These are phyloP conservation scores for Sorex fumeus DNA, from an alignment of 2,113 vertebrate species.

Conservation along the genomic window DNA sequence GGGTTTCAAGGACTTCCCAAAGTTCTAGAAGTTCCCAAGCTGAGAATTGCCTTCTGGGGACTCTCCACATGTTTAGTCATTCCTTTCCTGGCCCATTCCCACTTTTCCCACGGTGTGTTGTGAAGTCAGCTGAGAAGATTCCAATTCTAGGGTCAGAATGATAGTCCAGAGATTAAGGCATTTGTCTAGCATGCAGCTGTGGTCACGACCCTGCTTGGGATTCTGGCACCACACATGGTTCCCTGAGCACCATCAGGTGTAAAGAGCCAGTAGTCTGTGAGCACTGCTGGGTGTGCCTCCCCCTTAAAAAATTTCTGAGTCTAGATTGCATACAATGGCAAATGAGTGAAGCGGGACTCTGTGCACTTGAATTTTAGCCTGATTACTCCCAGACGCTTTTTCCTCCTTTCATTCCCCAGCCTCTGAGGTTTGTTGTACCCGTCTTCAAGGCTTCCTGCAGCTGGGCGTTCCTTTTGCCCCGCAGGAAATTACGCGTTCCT, in stretches of 20 bases:
- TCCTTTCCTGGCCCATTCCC: not conserved
- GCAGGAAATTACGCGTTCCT: slow-evolving; percentile 22
- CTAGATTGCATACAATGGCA: not conserved
- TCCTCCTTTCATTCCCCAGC: not conserved
- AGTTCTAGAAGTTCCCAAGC: not conserved
- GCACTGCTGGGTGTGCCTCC: no score
- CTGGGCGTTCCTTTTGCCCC: not conserved
- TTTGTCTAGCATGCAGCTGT: no score
- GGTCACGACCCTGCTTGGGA: no score
- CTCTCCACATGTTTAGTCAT: not conserved
- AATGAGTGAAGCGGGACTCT: not conserved
- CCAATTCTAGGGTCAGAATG: not conserved
- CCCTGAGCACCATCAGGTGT: no score
- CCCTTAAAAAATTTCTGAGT: slow-evolving; percentile 16
- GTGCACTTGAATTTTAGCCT: not conserved
- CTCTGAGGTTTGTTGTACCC: slow-evolving; percentile 17
- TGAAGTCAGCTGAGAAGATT: slow-evolving; percentile 17
- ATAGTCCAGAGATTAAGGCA: not conserved
- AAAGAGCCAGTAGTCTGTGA: no score
- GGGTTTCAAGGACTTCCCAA: not conserved
- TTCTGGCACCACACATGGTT: no score
- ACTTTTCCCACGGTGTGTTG: slow-evolving; percentile 9
- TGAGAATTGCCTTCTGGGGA: not conserved
- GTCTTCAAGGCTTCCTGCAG: not conserved
- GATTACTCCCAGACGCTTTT: not conserved